Percentiles rank a stretch among this genome's conserved stretches.
Conservation (phyloP, 2,113 vertebrate genomes). For the Trachemys scripta region DNA sequence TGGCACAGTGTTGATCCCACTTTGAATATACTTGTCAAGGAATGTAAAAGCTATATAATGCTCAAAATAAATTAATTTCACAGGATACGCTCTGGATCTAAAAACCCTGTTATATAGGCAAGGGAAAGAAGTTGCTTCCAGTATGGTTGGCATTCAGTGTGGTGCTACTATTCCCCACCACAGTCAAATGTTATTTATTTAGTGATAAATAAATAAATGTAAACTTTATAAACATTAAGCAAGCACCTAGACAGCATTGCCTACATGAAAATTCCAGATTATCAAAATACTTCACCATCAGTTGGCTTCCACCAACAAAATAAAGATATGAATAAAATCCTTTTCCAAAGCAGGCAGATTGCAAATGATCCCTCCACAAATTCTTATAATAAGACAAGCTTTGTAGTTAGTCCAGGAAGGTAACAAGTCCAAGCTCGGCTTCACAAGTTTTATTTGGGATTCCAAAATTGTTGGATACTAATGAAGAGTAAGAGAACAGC, state of each 20-base stretch:
- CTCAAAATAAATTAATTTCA: neutral
- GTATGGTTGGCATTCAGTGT: neutral
- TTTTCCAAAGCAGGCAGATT: neutral
- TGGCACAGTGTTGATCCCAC: neutral
- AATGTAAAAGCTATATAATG: neutral
- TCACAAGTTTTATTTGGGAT: neutral
- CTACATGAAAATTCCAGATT: neutral
- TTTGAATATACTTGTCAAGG: neutral
- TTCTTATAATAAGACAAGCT: neutral
- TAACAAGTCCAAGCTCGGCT: neutral
- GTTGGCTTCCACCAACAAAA: neutral
- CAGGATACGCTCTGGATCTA: neutral
- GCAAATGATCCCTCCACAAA: neutral
- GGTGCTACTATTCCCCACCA: neutral
- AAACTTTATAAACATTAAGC: neutral
- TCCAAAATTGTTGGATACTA: neutral
- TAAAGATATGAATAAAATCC: slow-evolving; percentile 7
- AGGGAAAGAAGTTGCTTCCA: neutral
- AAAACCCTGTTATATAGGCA: neutral
- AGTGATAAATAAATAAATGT: neutral
- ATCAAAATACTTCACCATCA: neutral
- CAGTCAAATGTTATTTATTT: neutral
- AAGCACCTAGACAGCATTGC: neutral
- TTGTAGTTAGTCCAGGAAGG: neutral
- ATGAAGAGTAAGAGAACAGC: neutral